Evolutionary conservation across 2,888 invertebrate genomes (phyloP).

Genomic region (Tethea ocularis): DNA sequence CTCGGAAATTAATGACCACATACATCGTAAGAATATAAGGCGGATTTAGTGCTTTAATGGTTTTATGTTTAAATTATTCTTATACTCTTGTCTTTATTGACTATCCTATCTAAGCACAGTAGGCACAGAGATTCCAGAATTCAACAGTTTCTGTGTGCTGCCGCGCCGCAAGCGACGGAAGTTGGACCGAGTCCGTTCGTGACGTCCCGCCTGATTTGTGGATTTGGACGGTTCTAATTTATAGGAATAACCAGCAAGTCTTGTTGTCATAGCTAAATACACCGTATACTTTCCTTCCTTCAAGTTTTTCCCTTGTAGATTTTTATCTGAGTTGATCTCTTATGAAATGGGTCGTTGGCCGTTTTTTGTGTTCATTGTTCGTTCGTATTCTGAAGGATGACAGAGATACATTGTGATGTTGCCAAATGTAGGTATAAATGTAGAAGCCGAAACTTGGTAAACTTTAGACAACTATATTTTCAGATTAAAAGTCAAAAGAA

Average conservation of each 20-base stretch:
- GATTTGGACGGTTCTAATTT: constrained; percentile 49
- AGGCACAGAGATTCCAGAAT: neutral
- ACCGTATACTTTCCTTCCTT: neutral
- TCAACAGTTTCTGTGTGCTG: neutral
- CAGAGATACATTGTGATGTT: neutral
- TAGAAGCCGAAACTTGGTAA: neutral
- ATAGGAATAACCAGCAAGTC: constrained; percentile 36
- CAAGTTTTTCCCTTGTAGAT: neutral
- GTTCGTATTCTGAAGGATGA: neutral
- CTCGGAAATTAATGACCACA: neutral
- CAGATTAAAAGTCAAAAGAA: neutral
- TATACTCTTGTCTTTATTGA: neutral
- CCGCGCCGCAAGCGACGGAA: constrained; percentile 15
- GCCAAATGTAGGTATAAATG: constrained; percentile 2
- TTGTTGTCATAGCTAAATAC: constrained; percentile 10
- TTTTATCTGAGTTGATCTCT: neutral
- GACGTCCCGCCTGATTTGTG: constrained; percentile 52
- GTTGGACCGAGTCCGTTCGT: constrained; percentile 40
- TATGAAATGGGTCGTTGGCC: neutral
- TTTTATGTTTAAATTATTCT: neutral
- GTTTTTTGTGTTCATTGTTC: neutral
- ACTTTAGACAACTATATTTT: neutral
- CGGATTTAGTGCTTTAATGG: no score
- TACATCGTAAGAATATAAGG: neutral
- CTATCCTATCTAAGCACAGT: neutral